phyloP scores from a whole-genome alignment of 2,113 vertebrate species.

The Crotalus viridis region DNA sequence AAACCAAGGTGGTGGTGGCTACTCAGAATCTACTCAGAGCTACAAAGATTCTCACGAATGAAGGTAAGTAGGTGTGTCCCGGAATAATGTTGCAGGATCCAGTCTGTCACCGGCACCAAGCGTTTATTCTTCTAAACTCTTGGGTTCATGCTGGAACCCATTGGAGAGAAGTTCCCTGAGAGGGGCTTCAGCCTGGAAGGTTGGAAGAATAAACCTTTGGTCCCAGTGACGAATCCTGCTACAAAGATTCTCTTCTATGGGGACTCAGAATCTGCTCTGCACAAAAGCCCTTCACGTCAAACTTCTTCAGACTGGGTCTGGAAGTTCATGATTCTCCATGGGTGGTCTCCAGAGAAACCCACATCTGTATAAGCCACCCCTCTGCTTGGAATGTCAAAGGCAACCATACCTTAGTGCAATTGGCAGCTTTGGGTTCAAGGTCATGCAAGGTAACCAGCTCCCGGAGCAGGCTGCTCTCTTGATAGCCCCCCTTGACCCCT shows the following conservation, averaged over 20 bases:
- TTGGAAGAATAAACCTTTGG: too few relatives aligned
- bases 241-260: too few relatives aligned
- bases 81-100: too few relatives aligned
- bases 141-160: too few relatives aligned
- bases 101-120: too few relatives aligned
- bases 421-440: slow-evolving; percentile 97
- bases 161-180: too few relatives aligned
- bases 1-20: not conserved
- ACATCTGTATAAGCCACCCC: too few relatives aligned
- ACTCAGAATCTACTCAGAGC: not conserved
- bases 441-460: slow-evolving; percentile 94
- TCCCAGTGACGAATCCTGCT: too few relatives aligned
- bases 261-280: not conserved
- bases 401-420: slow-evolving; percentile 93
- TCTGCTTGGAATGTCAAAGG: not conserved
- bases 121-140: too few relatives aligned
- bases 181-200: too few relatives aligned
- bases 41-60: too few relatives aligned
- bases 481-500: slow-evolving; percentile 95
- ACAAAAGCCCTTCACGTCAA: not conserved
- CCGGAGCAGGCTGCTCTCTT: slow-evolving; percentile 94
- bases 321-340: not conserved
- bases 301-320: not conserved
- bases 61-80: too few relatives aligned
- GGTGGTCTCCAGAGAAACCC: not conserved